phyloP scores from a whole-genome alignment of 2,888 invertebrate species.

The Nymphalis c-album region DNA sequence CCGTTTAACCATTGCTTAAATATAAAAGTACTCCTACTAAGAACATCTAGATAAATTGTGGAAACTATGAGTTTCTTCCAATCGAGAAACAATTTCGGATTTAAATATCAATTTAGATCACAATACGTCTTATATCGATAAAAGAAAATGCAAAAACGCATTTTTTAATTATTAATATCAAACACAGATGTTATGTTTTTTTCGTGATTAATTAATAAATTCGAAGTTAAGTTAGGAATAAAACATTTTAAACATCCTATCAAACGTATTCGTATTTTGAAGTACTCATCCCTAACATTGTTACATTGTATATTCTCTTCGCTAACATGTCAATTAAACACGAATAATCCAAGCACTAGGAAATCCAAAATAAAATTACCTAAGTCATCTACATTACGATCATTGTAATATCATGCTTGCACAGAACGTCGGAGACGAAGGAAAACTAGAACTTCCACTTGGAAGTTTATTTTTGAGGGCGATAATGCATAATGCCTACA shows the following conservation, averaged over 20 bases:
- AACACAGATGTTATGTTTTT: too few relatives aligned
- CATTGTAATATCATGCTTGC: conserved; percentile 37
- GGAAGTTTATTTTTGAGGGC: conserved; percentile 25
- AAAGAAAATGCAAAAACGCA: too few relatives aligned
- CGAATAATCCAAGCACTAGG: conserved; percentile 34
- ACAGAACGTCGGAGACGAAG: conserved; percentile 28
- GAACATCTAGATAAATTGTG: too few relatives aligned
- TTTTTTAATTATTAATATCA: too few relatives aligned
- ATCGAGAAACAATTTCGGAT: too few relatives aligned
- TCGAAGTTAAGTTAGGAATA: too few relatives aligned
- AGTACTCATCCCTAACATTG: background rate
- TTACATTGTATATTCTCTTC: background rate
- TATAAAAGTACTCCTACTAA: too few relatives aligned
- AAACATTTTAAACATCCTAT: background rate
- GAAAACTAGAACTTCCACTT: conserved; percentile 23
- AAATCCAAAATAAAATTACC: conserved; percentile 27
- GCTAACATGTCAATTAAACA: conserved; percentile 7
- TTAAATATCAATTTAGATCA: too few relatives aligned
- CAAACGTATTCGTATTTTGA: background rate
- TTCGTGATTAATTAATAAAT: too few relatives aligned
- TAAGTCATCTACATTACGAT: conserved; percentile 32
- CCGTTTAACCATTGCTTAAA: too few relatives aligned
- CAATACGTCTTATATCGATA: too few relatives aligned
- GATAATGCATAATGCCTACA: conserved; percentile 63
- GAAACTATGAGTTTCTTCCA: too few relatives aligned